phyloP scores from a whole-genome alignment of 2,797 vertebrate species.

The Botia almorhae region DNA sequence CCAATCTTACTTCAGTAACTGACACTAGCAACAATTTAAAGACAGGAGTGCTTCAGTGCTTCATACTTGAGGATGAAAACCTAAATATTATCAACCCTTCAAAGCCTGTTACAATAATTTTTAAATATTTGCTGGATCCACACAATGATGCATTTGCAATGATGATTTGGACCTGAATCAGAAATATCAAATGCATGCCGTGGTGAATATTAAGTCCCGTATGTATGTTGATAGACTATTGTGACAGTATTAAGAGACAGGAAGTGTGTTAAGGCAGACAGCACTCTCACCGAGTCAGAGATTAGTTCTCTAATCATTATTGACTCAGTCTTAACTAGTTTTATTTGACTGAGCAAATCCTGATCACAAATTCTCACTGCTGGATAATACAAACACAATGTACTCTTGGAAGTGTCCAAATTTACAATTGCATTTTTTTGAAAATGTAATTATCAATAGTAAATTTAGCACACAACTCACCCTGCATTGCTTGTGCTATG shows the following conservation, averaged over 20 bases:
- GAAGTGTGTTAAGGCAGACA: neutral
- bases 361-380: neutral
- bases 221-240: neutral
- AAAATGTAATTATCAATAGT: too few relatives aligned
- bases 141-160: neutral
- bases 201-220: neutral
- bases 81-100: neutral
- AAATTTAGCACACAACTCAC: too few relatives aligned
- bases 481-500: too few relatives aligned
- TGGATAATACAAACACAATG: neutral
- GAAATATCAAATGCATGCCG: neutral
- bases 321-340: constrained; percentile 14
- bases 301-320: constrained; percentile 2
- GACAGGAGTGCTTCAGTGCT: too few relatives aligned
- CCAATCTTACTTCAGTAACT: neutral
- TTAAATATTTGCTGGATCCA: neutral
- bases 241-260: too few relatives aligned
- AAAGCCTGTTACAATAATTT: too few relatives aligned
- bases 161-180: neutral
- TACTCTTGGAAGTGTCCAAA: too few relatives aligned
- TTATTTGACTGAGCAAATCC: constrained; percentile 17
- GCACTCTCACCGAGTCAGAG: neutral
- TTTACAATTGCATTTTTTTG: too few relatives aligned
- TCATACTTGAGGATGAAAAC: neutral
- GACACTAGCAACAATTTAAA: neutral